A percentile compares a stretch with the other conserved stretches of the same genome.
These are phyloP conservation scores for Phrynocephalus versicolor DNA, from an alignment of 2,113 vertebrate species.

Conservation along the genomic window DNA sequence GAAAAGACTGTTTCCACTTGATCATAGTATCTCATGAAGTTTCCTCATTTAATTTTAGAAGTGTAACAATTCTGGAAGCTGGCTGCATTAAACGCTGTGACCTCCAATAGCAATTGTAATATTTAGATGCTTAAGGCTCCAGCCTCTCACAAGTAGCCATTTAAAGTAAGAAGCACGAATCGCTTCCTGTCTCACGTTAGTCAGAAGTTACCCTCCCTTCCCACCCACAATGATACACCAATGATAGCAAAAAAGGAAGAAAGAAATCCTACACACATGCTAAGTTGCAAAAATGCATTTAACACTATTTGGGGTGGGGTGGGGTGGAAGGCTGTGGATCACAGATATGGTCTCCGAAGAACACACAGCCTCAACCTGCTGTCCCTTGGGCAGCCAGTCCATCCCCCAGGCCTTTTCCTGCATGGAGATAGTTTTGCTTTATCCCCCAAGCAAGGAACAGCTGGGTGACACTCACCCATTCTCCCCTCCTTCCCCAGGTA, in stretches of 20 bases:
- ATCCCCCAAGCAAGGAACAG: constrained; percentile 50
- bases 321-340: constrained; percentile 70
- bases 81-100: not conserved
- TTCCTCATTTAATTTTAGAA: constrained; percentile 5
- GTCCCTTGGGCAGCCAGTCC: constrained; percentile 54
- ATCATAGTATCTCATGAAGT: constrained; percentile 43
- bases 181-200: constrained; percentile 23
- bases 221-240: constrained; percentile 63
- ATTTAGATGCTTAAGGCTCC: not conserved
- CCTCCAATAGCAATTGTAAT: not conserved
- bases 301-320: constrained; percentile 71
- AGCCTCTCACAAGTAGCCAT: constrained; percentile 47
- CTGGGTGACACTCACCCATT: constrained; percentile 45
- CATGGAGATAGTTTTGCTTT: constrained; percentile 60
- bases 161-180: constrained; percentile 53
- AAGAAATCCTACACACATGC: constrained; percentile 77
- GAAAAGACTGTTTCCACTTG: constrained; percentile 59
- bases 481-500: constrained; percentile 5
- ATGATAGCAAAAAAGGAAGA: constrained; percentile 69
- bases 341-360: constrained; percentile 72
- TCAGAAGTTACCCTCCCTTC: constrained; percentile 37
- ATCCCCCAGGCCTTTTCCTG: constrained; percentile 56
- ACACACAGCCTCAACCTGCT: constrained; percentile 63
- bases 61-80: constrained; percentile 28
- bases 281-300: constrained; percentile 74